Percentiles rank a stretch among this genome's conserved stretches.
These are phyloP conservation scores for Himalopsyche kuldschensis DNA, from an alignment of 2,888 invertebrate species.

Conservation along the genomic window DNA sequence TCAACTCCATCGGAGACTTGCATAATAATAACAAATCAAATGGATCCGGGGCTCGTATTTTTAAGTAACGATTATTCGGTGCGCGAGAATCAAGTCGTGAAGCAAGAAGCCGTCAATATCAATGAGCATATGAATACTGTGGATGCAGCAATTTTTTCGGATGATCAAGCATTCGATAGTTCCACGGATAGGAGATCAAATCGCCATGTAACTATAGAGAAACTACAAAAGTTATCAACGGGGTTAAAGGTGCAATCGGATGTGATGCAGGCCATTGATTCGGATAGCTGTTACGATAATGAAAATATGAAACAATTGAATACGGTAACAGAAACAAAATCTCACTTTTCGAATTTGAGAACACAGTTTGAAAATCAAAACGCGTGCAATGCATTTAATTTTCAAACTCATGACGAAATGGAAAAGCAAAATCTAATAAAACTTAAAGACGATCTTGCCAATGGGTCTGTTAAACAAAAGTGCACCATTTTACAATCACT, in stretches of 20 bases:
- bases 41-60: neutral
- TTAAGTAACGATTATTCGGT: neutral
- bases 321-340: neutral
- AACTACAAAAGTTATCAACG: slow-evolving; percentile 34
- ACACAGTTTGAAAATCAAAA: neutral
- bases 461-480: slow-evolving; percentile 29
- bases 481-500: slow-evolving; percentile 34
- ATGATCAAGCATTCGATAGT: neutral
- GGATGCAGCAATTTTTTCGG: neutral
- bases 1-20: slow-evolving; percentile 26
- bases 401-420: neutral
- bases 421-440: slow-evolving; percentile 1
- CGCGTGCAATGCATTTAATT: neutral
- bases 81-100: neutral
- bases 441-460: slow-evolving; percentile 3
- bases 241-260: slow-evolving; percentile 30
- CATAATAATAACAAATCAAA: slow-evolving; percentile 34
- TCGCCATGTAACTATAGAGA: slow-evolving; percentile 28
- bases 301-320: neutral
- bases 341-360: neutral
- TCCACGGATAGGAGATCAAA: slow-evolving; percentile 14
- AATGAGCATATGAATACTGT: neutral
- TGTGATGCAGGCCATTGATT: slow-evolving; percentile 15
- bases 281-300: neutral
- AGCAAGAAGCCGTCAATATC: neutral